Evolutionary conservation across 2,888 invertebrate species (phyloP), one percentile per base, ranked within the genome.

Genomic region (Cerastis rubricosa): DNA sequence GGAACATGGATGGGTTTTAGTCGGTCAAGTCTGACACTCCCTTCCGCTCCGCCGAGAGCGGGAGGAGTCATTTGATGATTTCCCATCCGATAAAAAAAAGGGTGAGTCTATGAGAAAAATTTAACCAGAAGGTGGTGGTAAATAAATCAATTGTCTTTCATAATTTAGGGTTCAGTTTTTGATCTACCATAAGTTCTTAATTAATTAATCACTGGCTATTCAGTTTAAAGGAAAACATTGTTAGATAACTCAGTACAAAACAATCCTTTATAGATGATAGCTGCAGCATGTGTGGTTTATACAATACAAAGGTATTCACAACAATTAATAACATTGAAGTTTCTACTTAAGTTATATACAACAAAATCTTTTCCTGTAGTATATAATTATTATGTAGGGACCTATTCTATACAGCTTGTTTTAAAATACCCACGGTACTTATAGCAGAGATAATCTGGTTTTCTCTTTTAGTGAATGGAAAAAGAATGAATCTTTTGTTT

Each of bases 271-370:
- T 2, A 49, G n/a, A 57, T 22, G 7, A 35, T 72, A 74, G 45
- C 35, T 49, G 29, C 29, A 45, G 9, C 51, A 61, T 19, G 22
- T 61, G 45, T 57, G 54, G 43, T 75, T 81, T 75, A 9, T 63
- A 74, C 35, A 54, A 47, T 25, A 43, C 54, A 75, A 64, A 75
- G 54, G 47, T 75, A 75, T 75, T 76, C 45, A 76, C 25, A 81
- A 76, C 76, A 81, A 75, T 59, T 57, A 57, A 43, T 45, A 3
- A 49, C 35, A 81, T 66, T 51, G 35, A 61, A 54, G 82, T 59
- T 59, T 45, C 65, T 35, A 74, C 59, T 45, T 57, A 25, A 57
- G 43, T 75, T 65, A 25, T 47, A 14, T 47, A 45, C 29, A 49
- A 64, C 29, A 57, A 63, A 47, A 43, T 81, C 25, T 49, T 81